phyloP scores from a whole-genome alignment of 2,113 vertebrate genomes.

The Sphaerodactylus townsendi region DNA sequence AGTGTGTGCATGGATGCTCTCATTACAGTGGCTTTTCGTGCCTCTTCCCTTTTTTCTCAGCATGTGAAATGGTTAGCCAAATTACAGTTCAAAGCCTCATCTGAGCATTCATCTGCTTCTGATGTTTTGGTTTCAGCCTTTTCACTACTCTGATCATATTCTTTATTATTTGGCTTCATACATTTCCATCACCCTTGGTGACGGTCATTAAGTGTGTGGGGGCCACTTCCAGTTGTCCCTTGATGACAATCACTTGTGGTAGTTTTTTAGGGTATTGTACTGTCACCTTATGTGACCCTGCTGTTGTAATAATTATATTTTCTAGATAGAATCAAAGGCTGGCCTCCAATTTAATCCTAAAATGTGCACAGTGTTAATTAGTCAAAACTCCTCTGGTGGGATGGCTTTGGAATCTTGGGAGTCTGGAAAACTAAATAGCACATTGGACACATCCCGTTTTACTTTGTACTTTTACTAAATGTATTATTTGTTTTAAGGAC shows the following conservation, averaged over 20 bases:
- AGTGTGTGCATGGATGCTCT: not conserved
- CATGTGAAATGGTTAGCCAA: not conserved
- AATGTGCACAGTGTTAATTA: too few species aligned
- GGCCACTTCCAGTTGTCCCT: rapidly evolving
- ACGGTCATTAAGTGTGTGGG: not conserved
- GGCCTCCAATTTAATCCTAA: too few species aligned
- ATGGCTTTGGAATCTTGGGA: conserved; percentile 20
- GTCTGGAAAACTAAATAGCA: not conserved
- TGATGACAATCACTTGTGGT: not conserved
- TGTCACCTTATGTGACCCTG: not conserved
- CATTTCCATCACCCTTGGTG: not conserved
- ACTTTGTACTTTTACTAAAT: not conserved
- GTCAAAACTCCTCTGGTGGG: not conserved
- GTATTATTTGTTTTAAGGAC: not conserved
- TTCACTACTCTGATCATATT: not conserved
- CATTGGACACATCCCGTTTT: not conserved
- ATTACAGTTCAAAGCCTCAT: not conserved
- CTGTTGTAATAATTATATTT: not conserved
- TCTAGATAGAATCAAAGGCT: not conserved
- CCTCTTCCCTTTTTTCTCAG: not conserved
- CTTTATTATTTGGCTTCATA: not conserved
- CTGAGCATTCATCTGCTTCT: conserved; percentile 11
- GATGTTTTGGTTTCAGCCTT: conserved; percentile 18
- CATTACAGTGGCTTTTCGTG: not conserved
- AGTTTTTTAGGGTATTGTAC: rapidly evolving